Percentiles rank a stretch among this genome's conserved stretches.
These are phyloP conservation scores for Tiaroga cobitis DNA, from an alignment of 2,797 vertebrate genomes.

Conservation along the genomic window DNA sequence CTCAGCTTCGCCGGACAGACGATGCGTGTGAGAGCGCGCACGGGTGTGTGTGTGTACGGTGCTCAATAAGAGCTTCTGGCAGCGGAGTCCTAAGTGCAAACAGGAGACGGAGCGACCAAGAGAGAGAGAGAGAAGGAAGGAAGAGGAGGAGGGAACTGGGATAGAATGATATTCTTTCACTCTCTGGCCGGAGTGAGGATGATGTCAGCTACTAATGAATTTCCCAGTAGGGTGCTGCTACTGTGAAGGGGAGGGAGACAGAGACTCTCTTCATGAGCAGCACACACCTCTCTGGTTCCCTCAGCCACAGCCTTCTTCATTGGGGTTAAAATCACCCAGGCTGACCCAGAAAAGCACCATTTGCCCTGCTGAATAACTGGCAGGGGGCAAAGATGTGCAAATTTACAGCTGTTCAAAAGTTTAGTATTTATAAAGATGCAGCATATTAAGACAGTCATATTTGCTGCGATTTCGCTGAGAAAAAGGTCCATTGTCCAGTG, in stretches of 20 bases:
- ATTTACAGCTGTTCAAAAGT: neutral
- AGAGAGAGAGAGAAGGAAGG: constrained; percentile 25
- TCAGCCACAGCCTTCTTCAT: constrained; percentile 68
- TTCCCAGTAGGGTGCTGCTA: constrained; percentile 80
- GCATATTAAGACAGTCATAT: neutral
- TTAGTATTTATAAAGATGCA: neutral
- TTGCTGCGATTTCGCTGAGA: neutral
- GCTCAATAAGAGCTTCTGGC: constrained; percentile 65
- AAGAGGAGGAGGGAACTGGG: constrained; percentile 61
- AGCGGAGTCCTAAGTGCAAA: constrained; percentile 53
- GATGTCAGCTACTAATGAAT: constrained; percentile 84
- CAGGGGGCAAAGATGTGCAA: neutral
- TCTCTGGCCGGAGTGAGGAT: constrained; percentile 73
- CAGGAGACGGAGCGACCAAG: constrained; percentile 40
- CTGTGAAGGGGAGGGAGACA: constrained; percentile 75
- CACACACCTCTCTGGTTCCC: constrained; percentile 69
- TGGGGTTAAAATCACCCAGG: constrained; percentile 66
- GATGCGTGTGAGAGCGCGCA: constrained; percentile 48
- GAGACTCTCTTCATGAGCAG: constrained; percentile 76
- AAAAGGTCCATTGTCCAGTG: neutral
- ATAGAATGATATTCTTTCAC: constrained; percentile 77
- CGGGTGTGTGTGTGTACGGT: constrained; percentile 49
- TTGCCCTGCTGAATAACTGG: neutral
- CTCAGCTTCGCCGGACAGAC: constrained; percentile 60
- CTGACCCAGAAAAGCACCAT: constrained; percentile 8